Conservation (phyloP, 2,113 vertebrate species). For the Ceratotherium simum region DNA sequence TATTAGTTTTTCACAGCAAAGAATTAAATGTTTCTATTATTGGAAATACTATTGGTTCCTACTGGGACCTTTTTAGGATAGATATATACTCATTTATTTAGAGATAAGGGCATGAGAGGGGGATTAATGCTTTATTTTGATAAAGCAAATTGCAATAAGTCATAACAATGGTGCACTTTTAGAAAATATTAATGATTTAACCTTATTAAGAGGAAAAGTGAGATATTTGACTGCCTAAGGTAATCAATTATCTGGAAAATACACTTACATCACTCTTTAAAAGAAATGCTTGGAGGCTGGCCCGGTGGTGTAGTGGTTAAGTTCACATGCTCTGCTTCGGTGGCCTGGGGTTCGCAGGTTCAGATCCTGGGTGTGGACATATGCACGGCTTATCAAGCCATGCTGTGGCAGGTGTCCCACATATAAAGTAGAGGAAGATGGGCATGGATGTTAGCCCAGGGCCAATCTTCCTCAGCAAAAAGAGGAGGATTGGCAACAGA, state of each 20-base stretch:
- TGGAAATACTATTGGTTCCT: neutral
- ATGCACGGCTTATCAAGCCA: too few species aligned
- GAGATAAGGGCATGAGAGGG: neutral
- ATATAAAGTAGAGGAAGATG: too few species aligned
- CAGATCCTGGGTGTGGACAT: too few species aligned
- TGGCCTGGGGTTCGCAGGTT: too few species aligned
- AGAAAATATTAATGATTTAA: constrained; percentile 43
- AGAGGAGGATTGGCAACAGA: too few species aligned
- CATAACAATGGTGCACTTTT: neutral
- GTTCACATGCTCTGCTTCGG: too few species aligned
- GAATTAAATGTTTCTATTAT: constrained; percentile 38
- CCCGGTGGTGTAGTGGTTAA: too few species aligned
- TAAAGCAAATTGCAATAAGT: constrained; percentile 11
- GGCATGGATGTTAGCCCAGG: too few species aligned
- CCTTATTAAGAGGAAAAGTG: neutral
- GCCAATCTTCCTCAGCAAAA: too few species aligned
- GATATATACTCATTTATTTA: neutral
- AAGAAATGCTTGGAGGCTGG: too few species aligned
- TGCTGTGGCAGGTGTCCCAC: too few species aligned
- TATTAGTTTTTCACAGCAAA: constrained; percentile 51
- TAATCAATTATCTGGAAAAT: constrained; percentile 32
- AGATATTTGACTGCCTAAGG: neutral
- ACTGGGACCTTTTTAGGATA: neutral
- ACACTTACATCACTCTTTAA: neutral
- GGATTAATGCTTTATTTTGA: neutral